phyloP scores from a whole-genome alignment of 2,113 vertebrate genomes.

The Platanista minor region DNA sequence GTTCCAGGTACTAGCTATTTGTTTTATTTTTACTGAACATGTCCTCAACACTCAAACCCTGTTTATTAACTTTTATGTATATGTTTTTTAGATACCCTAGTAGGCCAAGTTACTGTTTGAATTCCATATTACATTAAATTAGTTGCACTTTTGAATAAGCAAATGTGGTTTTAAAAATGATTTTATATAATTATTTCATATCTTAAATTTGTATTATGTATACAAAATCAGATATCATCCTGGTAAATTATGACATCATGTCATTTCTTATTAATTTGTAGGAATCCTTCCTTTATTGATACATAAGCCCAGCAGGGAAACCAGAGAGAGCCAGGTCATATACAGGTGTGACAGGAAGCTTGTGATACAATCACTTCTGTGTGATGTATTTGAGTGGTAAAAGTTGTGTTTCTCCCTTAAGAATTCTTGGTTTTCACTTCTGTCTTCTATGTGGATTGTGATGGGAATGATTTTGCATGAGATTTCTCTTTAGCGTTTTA shows the following conservation, averaged over 20 bases:
- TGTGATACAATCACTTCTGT: neutral
- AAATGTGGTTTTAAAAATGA: neutral
- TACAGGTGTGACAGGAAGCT: neutral
- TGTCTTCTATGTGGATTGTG: neutral
- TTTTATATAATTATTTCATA: neutral
- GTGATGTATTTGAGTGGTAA: neutral
- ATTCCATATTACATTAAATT: constrained; percentile 26
- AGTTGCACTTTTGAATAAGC: neutral
- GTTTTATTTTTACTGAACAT: neutral
- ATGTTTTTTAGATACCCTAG: neutral
- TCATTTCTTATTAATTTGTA: neutral
- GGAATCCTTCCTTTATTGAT: neutral
- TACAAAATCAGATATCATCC: neutral
- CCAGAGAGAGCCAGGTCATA: neutral
- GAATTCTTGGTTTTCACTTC: neutral
- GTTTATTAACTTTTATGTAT: neutral
- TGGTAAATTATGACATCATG: neutral
- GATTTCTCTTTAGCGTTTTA: neutral
- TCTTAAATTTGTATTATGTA: neutral
- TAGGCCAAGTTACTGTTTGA: neutral
- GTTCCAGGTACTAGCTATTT: neutral
- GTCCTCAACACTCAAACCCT: neutral
- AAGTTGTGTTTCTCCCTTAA: neutral
- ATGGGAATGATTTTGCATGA: neutral
- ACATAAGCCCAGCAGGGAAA: neutral